A percentile compares a stretch with the other conserved stretches of the same genome.
Conservation (phyloP, 2,797 vertebrate genomes). For the Phrynocephalus forsythii region DNA sequence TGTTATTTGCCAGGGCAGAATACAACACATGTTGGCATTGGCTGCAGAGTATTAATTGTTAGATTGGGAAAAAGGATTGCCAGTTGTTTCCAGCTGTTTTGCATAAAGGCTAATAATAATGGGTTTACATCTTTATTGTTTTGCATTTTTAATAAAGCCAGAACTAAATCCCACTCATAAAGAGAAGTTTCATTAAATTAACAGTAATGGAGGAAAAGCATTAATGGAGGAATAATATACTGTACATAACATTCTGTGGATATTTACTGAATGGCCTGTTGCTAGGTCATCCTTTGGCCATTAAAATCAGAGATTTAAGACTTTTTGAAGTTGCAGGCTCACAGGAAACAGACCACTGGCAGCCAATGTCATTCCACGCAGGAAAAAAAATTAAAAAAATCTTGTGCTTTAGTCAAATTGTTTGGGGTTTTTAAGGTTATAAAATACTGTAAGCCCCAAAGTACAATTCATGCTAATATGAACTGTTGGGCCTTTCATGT, state of each 20-base stretch:
- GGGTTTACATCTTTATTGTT: conserved; percentile 67
- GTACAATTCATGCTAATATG: background rate
- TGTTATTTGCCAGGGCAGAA: conserved; percentile 17
- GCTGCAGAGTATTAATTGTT: conserved; percentile 65
- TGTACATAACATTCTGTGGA: background rate
- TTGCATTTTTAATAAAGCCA: conserved; percentile 72
- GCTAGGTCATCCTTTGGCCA: background rate
- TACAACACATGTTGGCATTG: conserved; percentile 40
- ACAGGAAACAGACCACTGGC: background rate
- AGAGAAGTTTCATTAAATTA: conserved; percentile 55
- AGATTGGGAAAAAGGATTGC: conserved; percentile 64
- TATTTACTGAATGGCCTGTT: conserved; percentile 41
- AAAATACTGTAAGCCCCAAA: background rate
- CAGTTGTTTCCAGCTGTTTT: conserved; percentile 68
- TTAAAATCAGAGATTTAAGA: background rate
- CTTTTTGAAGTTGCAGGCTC: background rate
- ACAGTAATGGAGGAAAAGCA: conserved; percentile 17
- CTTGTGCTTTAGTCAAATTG: background rate
- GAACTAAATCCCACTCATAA: conserved; percentile 55
- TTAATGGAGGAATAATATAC: background rate
- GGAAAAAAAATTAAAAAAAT: background rate
- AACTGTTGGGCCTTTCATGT: background rate
- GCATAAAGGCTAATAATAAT: conserved; percentile 67
- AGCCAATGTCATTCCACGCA: background rate
- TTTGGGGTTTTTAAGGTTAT: background rate